Conservation (phyloP, 2,113 vertebrate species). For the Elaphurus davidianus region DNA sequence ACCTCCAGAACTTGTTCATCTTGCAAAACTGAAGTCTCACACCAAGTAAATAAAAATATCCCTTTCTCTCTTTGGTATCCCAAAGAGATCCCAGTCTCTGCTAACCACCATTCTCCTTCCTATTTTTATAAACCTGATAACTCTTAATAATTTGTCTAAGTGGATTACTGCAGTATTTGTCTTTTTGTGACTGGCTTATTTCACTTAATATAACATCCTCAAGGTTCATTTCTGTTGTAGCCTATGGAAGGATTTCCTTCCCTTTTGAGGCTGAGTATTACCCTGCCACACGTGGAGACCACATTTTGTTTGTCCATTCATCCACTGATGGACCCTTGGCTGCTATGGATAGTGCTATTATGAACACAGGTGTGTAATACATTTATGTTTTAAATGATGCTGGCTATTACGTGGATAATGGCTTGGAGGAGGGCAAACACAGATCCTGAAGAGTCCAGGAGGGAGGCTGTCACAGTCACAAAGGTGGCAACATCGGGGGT, state of each 20-base stretch:
- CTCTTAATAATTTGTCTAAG: not conserved
- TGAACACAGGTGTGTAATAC: not conserved
- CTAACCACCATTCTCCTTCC: not conserved
- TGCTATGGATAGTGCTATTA: not conserved
- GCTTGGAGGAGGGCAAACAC: not conserved
- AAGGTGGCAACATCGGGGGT: accelerated
- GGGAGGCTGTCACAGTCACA: accelerated
- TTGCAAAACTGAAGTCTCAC: not conserved
- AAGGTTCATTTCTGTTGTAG: not conserved
- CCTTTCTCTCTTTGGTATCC: not conserved
- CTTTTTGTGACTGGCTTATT: not conserved
- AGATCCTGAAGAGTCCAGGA: not conserved
- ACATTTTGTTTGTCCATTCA: not conserved
- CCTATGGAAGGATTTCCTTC: not conserved
- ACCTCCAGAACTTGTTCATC: not conserved
- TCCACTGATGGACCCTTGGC: not conserved
- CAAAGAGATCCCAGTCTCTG: no score
- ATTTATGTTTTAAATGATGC: not conserved
- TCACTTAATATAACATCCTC: not conserved
- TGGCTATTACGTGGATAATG: not conserved
- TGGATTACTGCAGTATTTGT: no score
- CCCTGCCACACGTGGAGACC: accelerated
- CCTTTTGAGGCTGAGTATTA: not conserved
- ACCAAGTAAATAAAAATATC: not conserved
- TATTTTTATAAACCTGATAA: not conserved